Percentiles rank a stretch among this genome's conserved stretches.
Conservation (phyloP, 2,888 invertebrate genomes). For the Molanna angustata region DNA sequence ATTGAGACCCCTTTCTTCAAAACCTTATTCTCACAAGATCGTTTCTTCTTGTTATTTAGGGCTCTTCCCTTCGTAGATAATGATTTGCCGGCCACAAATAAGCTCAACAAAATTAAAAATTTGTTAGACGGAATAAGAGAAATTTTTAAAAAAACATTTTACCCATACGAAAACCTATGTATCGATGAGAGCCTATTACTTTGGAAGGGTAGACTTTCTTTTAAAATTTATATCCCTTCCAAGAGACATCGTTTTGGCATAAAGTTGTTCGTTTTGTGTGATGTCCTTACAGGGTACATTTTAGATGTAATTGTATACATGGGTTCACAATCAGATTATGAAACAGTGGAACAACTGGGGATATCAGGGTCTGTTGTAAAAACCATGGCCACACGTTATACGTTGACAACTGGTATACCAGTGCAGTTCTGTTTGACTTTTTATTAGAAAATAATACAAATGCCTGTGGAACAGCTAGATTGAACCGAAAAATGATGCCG, state of each 20-base stretch:
- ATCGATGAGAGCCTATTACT: slow-evolving; percentile 4
- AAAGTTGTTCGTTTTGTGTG: slow-evolving; percentile 10
- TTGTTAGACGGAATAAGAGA: background rate
- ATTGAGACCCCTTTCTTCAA: slow-evolving; percentile 2
- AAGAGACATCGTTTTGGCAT: slow-evolving; percentile 13
- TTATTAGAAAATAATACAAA: background rate
- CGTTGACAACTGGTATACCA: slow-evolving; percentile 9
- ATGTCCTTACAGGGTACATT: slow-evolving; percentile 7
- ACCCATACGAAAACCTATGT: slow-evolving; percentile 4
- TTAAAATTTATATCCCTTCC: slow-evolving; percentile 10
- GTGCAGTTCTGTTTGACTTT: slow-evolving; percentile 1
- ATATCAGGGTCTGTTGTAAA: slow-evolving; percentile 9
- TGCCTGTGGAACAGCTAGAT: slow-evolving; percentile 2
- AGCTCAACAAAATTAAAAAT: slow-evolving; percentile 1
- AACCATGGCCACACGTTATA: slow-evolving; percentile 6
- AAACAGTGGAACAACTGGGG: background rate
- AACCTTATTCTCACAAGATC: slow-evolving; percentile 1
- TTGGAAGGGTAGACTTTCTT: slow-evolving; percentile 10
- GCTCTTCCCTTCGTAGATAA: background rate
- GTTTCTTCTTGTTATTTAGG: background rate
- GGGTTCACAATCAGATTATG: slow-evolving; percentile 2
- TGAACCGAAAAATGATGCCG: slow-evolving; percentile 1
- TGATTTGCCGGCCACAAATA: background rate
- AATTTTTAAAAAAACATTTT: background rate
- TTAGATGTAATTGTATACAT: slow-evolving; percentile 10